A percentile compares a stretch with the other conserved stretches of the same genome.
Conservation (phyloP, 2,888 invertebrate species). For the Drosophila tanythrix region DNA sequence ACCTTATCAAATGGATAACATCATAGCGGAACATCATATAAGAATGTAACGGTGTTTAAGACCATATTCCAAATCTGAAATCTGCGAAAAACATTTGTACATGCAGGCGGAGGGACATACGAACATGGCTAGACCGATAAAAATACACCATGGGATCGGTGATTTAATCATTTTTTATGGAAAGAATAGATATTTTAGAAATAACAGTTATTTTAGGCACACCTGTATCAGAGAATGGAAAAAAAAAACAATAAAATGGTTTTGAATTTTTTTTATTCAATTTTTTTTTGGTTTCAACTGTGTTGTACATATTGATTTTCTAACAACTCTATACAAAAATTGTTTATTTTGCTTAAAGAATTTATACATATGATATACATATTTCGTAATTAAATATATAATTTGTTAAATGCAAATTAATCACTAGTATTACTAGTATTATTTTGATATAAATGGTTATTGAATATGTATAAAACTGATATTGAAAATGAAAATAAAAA, state of each 20-base stretch:
- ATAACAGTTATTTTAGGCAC: too few relatives aligned
- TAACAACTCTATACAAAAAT: slow-evolving; percentile 76
- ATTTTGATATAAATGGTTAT: slow-evolving; percentile 8
- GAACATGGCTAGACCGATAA: not conserved
- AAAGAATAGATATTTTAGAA: too few relatives aligned
- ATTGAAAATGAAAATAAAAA: slow-evolving; percentile 5
- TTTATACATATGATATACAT: slow-evolving; percentile 37
- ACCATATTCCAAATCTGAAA: not conserved
- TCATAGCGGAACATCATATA: not conserved
- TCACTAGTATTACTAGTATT: slow-evolving; percentile 7
- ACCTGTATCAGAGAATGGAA: not conserved
- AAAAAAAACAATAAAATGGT: not conserved
- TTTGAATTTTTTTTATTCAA: slow-evolving; percentile 23
- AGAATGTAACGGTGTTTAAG: not conserved
- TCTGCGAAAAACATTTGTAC: not conserved
- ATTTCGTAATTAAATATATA: slow-evolving; percentile 22
- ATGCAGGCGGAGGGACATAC: not conserved
- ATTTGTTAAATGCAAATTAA: slow-evolving; percentile 43
- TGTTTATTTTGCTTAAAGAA: slow-evolving; percentile 48
- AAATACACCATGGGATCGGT: not conserved
- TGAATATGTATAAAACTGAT: slow-evolving; percentile 11
- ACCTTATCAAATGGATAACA: not conserved
- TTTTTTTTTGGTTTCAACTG: slow-evolving; percentile 66
- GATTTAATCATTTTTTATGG: not conserved
- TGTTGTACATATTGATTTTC: slow-evolving; percentile 66